A percentile compares a stretch with the other conserved stretches of the same genome.
phyloP scores from a whole-genome alignment of 2,888 invertebrate genomes.

The Phytoseiulus persimilis region DNA sequence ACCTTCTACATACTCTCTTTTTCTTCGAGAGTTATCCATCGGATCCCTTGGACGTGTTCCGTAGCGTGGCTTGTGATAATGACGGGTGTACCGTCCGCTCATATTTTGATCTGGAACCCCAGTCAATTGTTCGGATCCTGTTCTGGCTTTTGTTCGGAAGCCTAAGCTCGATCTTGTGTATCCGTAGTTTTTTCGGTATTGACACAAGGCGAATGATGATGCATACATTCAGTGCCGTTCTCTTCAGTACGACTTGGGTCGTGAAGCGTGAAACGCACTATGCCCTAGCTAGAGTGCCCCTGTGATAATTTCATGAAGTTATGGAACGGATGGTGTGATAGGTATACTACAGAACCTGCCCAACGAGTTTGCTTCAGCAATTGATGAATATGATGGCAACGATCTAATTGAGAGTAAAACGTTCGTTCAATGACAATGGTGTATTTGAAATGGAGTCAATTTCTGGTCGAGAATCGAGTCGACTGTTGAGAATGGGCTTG shows the following conservation, averaged over 20 bases:
- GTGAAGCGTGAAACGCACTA: neutral
- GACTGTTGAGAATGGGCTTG: too few species aligned
- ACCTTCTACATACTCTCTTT: neutral
- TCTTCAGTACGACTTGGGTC: neutral
- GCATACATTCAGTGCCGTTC: neutral
- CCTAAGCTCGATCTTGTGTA: neutral
- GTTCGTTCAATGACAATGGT: too few species aligned
- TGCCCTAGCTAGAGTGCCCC: neutral
- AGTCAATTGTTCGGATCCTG: neutral
- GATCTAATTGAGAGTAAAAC: too few species aligned
- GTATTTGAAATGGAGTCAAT: too few species aligned
- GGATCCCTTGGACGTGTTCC: constrained; percentile 13
- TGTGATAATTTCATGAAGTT: neutral
- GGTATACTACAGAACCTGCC: too few species aligned
- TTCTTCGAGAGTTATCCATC: neutral
- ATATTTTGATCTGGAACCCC: constrained; percentile 17
- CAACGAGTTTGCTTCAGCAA: too few species aligned
- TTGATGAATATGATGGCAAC: too few species aligned
- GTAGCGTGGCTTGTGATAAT: neutral
- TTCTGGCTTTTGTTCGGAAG: neutral
- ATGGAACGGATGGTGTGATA: neutral
- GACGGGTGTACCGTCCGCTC: neutral
- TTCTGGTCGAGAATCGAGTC: too few species aligned
- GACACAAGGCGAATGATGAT: neutral
- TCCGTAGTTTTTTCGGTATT: neutral